Percentiles rank a stretch among this genome's conserved stretches.
Evolutionary conservation across 2,888 invertebrate genomes (phyloP).

Genomic region (Cryptus armator): DNA sequence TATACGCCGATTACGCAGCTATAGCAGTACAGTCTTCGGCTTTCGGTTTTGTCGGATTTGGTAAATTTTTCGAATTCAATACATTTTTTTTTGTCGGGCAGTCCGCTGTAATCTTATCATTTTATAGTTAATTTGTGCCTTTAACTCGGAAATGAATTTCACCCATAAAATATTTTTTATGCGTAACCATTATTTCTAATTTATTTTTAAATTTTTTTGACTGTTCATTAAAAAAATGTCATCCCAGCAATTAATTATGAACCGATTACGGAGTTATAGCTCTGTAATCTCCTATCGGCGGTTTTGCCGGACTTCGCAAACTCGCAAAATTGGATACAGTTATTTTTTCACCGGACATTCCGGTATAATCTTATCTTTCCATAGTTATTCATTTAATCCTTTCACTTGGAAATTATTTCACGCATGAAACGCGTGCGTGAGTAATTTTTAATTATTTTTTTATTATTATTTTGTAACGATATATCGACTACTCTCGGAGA

Average conservation of each 20-base stretch:
- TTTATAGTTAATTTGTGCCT: background rate
- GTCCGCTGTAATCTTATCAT: no score
- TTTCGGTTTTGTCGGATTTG: background rate
- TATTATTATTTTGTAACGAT: background rate
- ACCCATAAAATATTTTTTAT: no score
- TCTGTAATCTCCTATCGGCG: background rate
- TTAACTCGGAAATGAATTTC: no score
- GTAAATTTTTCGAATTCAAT: background rate
- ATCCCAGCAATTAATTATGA: no score
- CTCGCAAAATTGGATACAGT: conserved; percentile 25
- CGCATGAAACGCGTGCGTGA: background rate
- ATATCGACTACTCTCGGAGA: conserved; percentile 27
- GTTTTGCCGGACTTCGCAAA: background rate
- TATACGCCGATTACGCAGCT: no score
- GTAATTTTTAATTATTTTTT: background rate
- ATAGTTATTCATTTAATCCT: conserved; percentile 20
- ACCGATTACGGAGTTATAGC: no score
- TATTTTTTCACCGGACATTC: background rate
- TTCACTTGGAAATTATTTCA: conserved; percentile 39
- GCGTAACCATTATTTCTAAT: no score
- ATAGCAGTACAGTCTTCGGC: no score
- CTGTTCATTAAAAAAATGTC: no score
- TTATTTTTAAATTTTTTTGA: no score
- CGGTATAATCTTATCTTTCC: background rate
- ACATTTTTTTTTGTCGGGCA: no score